Base-by-base conservation (phyloP, 2,888 invertebrate species). In the Dolichopus griseipennis region DNA sequence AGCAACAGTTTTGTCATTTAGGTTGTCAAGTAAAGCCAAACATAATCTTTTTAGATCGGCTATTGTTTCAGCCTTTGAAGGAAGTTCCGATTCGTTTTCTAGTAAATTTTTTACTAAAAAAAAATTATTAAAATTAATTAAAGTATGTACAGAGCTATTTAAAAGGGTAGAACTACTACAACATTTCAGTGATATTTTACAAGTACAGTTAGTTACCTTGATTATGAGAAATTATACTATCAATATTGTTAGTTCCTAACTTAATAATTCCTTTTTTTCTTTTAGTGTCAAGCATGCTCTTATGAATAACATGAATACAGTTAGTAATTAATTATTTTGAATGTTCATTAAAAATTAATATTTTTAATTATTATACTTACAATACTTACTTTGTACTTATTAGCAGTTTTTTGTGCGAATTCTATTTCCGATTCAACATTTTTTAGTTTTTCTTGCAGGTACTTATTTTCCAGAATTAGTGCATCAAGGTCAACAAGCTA, bases 1-100 rank as follows among this genome's bases (percentile, higher is more conserved):
- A 1, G 93, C 93, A 69, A 92, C 83, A 66, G 90, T 90, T 81
- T 94, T 94, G 77, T 95, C 94, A 79, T 91, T 92, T 61, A 94
- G 83, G 65, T 92, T 88, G 78, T 95, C 94, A 74, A 94, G 83
- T 61, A 95, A 81, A 8, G 92, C 92, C 67, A 89, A 83, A 72
- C 92, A 90, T 21, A 94, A 81, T 1, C 90, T 89, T 75, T 90
- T 90, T 64, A 93, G 82, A 79, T 94, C 93, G 18, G 87, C 84
- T 71, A 90, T 85, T 1, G 90, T 90, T 72, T 87, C 86, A 15
- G 86, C 84, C 72, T 87, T 85, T 61, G 86, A 84, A 61, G 87
- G 84, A 61, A 85, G 76, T 68, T 86, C 83, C 15, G 52, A 52
- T 52, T 52, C 52, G 18, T n/a, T 18, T 52, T 52, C 89, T 66